phyloP scores from a whole-genome alignment of 2,113 vertebrate genomes.

The Periophthalmus modestus region DNA sequence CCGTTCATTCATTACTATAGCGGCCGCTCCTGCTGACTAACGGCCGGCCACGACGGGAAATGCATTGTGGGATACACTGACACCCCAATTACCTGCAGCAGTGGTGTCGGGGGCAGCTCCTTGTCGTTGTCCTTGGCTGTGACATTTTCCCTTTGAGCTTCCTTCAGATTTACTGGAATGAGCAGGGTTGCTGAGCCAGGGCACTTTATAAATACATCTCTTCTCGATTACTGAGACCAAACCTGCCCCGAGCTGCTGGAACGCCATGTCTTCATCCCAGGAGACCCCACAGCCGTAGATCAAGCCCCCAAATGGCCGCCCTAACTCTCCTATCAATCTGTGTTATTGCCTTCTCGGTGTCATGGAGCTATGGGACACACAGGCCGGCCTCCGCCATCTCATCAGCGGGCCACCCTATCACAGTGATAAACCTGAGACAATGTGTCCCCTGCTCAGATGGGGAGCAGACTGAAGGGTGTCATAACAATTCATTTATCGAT shows the following conservation, averaged over 20 bases:
- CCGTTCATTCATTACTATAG: neutral
- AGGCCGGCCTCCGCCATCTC: conserved; percentile 54
- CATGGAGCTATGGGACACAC: conserved; percentile 44
- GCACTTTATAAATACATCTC: conserved; percentile 80
- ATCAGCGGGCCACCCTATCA: conserved; percentile 64
- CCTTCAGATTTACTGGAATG: conserved; percentile 76
- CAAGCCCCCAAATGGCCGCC: conserved; percentile 68
- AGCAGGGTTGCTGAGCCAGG: conserved; percentile 69
- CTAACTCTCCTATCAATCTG: conserved; percentile 75
- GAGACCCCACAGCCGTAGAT: conserved; percentile 67
- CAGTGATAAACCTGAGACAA: conserved; percentile 58
- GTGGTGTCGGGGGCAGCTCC: conserved; percentile 56
- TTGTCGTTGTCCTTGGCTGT: conserved; percentile 75
- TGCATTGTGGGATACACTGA: conserved; percentile 56
- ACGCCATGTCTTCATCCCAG: conserved; percentile 73
- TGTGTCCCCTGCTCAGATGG: conserved; percentile 13
- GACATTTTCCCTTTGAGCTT: conserved; percentile 72
- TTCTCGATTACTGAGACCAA: conserved; percentile 71
- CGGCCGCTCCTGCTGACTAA: conserved; percentile 25
- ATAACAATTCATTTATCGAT: conserved; percentile 14
- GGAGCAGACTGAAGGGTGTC: conserved; percentile 9
- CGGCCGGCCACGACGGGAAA: conserved; percentile 35
- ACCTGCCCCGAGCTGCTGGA: conserved; percentile 50
- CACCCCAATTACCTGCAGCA: conserved; percentile 67
- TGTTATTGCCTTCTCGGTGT: conserved; percentile 66